Base-by-base conservation (phyloP, 2,797 vertebrate species). In the Micromesistius poutassou region DNA sequence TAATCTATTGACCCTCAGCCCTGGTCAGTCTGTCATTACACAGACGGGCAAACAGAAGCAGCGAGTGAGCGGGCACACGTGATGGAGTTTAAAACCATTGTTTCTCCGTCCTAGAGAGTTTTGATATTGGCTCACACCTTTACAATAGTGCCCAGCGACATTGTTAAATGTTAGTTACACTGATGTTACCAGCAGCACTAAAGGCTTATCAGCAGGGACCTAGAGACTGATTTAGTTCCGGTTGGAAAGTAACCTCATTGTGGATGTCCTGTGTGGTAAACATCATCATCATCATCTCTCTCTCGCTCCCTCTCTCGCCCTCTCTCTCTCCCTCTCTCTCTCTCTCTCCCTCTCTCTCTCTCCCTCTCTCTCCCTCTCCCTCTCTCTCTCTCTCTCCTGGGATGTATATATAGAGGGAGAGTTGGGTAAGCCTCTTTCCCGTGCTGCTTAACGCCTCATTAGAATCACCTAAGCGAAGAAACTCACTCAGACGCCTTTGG, bases 351-450 rank as follows among this genome's bases (percentile, higher is more conserved):
- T 62, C 50, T 62, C 50, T 62, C 50, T 72, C 71, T 72, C 33
- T 31, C 28, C 35, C 33, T 72, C 33, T 30, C 28, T 72, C 71
- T 35, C 30, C 35, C 71, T 72, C 71, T 30, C 28, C 22, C 71
- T 31, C 30, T 72, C 71, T 62, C 50, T 6, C 50, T 55, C 19
- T 19, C 50, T 25, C 22, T 62, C 81, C 79, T 73, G 71, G 30
- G 22, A 76, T 55, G 28, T 16, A 55, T 40, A 31, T 71, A 33
- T 40, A 46, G 68, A 78, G 77, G 36, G 78, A 74, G 82, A 79
- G 70, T 42, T 30, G 71, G 28, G 40, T 90, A 93, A 91, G 82
- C 87, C 76, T 82, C 85, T 92, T 88, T 88, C 68, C 83, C 74
- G 74, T 70, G 74, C 79, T 74, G 22, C 82, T 79, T 82, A 83